phyloP scores from a whole-genome alignment of 1,140 invertebrate species.

The Drosophila elegans region DNA sequence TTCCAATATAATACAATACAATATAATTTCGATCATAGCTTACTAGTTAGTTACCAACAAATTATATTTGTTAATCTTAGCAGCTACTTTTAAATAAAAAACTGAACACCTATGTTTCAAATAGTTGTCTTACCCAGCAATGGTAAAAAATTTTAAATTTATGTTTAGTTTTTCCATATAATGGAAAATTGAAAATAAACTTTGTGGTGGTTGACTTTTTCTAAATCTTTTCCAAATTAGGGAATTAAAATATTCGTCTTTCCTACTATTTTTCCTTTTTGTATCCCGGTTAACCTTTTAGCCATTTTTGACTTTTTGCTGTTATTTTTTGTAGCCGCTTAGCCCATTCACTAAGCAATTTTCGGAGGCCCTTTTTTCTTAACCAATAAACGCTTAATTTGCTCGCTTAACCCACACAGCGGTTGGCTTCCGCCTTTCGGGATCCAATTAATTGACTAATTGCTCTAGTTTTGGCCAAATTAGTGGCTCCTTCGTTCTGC shows the following conservation, averaged over 20 bases:
- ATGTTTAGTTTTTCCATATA: too few species aligned
- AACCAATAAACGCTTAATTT: conserved; percentile 72
- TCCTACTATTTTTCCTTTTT: not conserved
- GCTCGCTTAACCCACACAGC: conserved; percentile 59
- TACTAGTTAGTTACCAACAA: too few species aligned
- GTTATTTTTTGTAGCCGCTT: conserved; percentile 1
- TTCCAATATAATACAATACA: not conserved
- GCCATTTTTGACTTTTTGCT: conserved; percentile 21
- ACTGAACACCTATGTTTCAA: too few species aligned
- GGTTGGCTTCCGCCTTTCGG: conserved; percentile 19
- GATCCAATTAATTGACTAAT: conserved; percentile 61
- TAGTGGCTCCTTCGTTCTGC: conserved; percentile 21
- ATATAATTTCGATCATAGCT: not conserved
- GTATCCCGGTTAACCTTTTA: not conserved
- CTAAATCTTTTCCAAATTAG: not conserved
- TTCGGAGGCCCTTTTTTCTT: conserved; percentile 34
- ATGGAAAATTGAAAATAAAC: too few species aligned
- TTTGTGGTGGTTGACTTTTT: too few species aligned
- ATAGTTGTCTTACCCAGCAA: too few species aligned
- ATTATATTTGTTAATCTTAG: too few species aligned
- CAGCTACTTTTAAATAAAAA: too few species aligned
- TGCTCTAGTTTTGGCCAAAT: conserved; percentile 51
- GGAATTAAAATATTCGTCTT: not conserved
- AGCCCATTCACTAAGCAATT: conserved; percentile 53
- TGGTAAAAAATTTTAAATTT: too few species aligned